Evolutionary conservation across 2,888 invertebrate species (phyloP), one percentile per base, ranked within the genome.

Genomic region (Mythimna vitellina): DNA sequence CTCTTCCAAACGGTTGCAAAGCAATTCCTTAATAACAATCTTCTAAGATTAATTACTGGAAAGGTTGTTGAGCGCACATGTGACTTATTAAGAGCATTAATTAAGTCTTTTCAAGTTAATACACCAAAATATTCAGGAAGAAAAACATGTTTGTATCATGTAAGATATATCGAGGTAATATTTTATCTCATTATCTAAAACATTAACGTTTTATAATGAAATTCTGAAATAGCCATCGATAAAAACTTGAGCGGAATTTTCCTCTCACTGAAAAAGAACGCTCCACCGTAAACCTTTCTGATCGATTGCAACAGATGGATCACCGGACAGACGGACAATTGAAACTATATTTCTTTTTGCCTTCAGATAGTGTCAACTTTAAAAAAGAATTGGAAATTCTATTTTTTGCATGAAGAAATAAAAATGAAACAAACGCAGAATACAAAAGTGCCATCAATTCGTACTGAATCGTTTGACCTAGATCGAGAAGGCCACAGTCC

Each of bases 401-500:
- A 68, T 75, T 81, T 83, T 81, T 84, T 76, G 70, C 65, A 81
- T 82, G 80, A 84, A 81, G 77, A 64, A 82, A 87, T 87, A 91
- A 92, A 92, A 92, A 88, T 86, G 89, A 89, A 90, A 92, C 91
- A 92, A 91, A 91, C 84, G 81, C 85, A 85, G 86, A 89, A 88
- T 87, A 91, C 90, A 92, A 93, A 93, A 93, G 91, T 91, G 90
- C 92, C 92, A 92, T 93, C 94, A 95, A 94, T 94, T 94, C 93
- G 92, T 93, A 91, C 92, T 90, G 93, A 94, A 93, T 89, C 93
- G 93, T 92, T 93, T 92, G 94, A 93, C 95, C 95, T 93, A 94
- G 92, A 95, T 95, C 91, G 91, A 82, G 87, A 90, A 94, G 94
- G 95, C 94, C 92, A 94, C 94, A 94, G 93, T 94, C 93, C 95